phyloP scores from a whole-genome alignment of 2,113 vertebrate genomes.

The Lathamus discolor region DNA sequence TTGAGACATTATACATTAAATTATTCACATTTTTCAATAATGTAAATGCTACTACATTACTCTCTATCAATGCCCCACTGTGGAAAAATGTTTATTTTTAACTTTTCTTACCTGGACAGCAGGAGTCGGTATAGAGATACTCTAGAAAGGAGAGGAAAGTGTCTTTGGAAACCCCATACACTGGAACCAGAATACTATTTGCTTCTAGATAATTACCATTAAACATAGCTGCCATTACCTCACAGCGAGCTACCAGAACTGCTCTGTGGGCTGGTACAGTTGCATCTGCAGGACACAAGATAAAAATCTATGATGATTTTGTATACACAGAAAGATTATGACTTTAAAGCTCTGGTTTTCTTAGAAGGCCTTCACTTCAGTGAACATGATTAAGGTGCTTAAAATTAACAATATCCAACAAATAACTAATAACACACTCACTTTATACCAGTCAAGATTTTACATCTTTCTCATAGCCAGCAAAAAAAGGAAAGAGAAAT shows the following conservation, averaged over 20 bases:
- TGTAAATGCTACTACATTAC: background rate
- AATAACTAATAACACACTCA: background rate
- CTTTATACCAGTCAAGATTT: no score
- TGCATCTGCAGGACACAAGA: slow-evolving; percentile 71
- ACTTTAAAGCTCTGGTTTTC: background rate
- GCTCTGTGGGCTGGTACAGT: slow-evolving; percentile 92
- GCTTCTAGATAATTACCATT: slow-evolving; percentile 95
- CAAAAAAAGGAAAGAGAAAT: background rate
- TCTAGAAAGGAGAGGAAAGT: slow-evolving; percentile 96
- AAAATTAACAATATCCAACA: background rate
- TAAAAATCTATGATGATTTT: background rate
- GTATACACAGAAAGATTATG: rapidly evolving
- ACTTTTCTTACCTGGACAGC: slow-evolving; percentile 88
- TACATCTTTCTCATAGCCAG: background rate
- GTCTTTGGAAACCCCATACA: slow-evolving; percentile 93
- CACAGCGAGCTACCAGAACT: slow-evolving; percentile 91
- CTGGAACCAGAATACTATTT: slow-evolving; percentile 88
- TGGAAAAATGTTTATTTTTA: background rate
- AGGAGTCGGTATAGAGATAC: slow-evolving; percentile 95
- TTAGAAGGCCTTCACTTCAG: background rate
- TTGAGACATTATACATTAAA: background rate
- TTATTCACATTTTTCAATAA: background rate
- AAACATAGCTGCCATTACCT: slow-evolving; percentile 98
- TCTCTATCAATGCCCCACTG: background rate
- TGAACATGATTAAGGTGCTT: background rate